These are phyloP conservation scores for Drosophila kanapiae DNA, from an alignment of 1,140 invertebrate species.

Conservation along the genomic window DNA sequence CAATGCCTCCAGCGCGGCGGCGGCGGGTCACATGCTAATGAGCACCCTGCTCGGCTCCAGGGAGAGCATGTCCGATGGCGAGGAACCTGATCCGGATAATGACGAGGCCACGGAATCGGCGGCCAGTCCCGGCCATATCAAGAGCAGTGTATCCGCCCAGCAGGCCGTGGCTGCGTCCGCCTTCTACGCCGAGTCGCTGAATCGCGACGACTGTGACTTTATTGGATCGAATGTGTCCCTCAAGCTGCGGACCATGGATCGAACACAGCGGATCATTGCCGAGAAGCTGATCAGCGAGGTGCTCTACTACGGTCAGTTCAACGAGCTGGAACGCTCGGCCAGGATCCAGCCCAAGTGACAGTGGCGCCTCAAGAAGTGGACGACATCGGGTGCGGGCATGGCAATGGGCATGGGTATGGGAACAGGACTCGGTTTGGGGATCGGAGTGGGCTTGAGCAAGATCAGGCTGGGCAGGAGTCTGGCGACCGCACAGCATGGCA, in stretches of 20 bases:
- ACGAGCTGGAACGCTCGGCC: constrained; percentile 76
- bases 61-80: constrained; percentile 76
- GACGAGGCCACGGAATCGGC: constrained; percentile 74
- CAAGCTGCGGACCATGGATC: constrained; percentile 84
- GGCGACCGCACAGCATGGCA: constrained; percentile 58
- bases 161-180: constrained; percentile 64
- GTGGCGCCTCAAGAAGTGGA: constrained; percentile 63
- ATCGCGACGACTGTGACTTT: constrained; percentile 78
- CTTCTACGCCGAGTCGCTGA: constrained; percentile 74
- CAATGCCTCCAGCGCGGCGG: constrained; percentile 39
- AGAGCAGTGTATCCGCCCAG: constrained; percentile 75
- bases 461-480: constrained; percentile 28
- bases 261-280: constrained; percentile 84
- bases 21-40: constrained; percentile 75
- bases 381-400: constrained; percentile 5
- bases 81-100: constrained; percentile 61
- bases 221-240: constrained; percentile 85
- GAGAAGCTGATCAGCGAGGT: constrained; percentile 85
- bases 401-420: constrained; percentile 12
- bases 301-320: constrained; percentile 85
- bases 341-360: constrained; percentile 84
- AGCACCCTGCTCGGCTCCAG: constrained; percentile 68
- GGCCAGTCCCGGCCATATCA: constrained; percentile 68
- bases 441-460: constrained; percentile 28
- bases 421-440: constrained; percentile 27